These are phyloP conservation scores for Cotesia chilonis DNA, from an alignment of 1,140 invertebrate genomes.

Conservation along the genomic window DNA sequence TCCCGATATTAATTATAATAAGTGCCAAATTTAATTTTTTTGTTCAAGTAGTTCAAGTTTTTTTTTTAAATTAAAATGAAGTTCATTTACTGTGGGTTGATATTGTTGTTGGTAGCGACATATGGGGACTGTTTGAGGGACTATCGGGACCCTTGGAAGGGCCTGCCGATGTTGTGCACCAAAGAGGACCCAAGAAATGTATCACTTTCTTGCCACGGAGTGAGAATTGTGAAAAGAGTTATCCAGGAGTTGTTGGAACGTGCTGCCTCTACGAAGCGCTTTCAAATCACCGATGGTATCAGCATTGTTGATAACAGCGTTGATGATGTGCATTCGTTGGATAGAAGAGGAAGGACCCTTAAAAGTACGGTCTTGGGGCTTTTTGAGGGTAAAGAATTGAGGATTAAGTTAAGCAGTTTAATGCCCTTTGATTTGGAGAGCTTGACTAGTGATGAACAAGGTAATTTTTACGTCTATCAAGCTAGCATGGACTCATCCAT, in stretches of 20 bases:
- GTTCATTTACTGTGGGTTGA: constrained; percentile 6
- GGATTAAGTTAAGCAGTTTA: constrained; percentile 74
- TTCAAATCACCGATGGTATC: constrained; percentile 72
- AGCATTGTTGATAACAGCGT: constrained; percentile 64
- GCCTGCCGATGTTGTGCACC: constrained; percentile 51
- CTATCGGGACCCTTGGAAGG: constrained; percentile 47
- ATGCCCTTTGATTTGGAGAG: constrained; percentile 54
- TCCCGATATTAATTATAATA: constrained; percentile 12
- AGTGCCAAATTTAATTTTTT: too few relatives aligned
- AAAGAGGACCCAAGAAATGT: constrained; percentile 53
- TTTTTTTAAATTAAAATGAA: constrained; percentile 7
- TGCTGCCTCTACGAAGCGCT: constrained; percentile 51
- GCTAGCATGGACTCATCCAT: too few relatives aligned
- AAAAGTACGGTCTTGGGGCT: constrained; percentile 72
- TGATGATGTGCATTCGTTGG: too few relatives aligned
- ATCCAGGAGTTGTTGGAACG: constrained; percentile 62
- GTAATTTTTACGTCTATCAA: not conserved
- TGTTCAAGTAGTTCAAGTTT: too few relatives aligned
- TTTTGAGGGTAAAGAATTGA: constrained; percentile 74
- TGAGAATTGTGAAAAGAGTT: constrained; percentile 62
- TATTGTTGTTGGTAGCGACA: not conserved
- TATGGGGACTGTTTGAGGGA: not conserved
- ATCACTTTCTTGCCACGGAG: constrained; percentile 64
- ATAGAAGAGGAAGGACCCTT: constrained; percentile 59
- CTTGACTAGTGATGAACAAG: not conserved